phyloP scores from a whole-genome alignment of 2,113 vertebrate genomes.

The Pterocles burchelli region DNA sequence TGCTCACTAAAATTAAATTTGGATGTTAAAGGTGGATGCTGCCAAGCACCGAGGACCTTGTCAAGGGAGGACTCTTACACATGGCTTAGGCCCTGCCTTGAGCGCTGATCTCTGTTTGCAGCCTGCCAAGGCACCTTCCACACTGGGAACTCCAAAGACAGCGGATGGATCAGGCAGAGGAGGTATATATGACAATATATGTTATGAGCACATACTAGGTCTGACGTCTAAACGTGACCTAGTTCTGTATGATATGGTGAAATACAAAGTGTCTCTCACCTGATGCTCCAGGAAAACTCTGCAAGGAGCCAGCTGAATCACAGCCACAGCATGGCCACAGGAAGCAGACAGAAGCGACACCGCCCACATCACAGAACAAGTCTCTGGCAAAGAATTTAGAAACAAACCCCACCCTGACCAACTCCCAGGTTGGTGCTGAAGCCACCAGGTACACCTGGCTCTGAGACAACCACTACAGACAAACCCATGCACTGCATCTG shows the following conservation, averaged over 20 bases:
- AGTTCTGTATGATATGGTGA: background rate
- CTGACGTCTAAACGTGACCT: background rate
- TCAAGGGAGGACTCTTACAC: background rate
- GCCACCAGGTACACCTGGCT: background rate
- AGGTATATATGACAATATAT: background rate
- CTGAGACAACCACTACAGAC: accelerated
- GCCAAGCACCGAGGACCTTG: background rate
- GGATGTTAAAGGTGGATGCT: background rate
- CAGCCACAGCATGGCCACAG: accelerated
- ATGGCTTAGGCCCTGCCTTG: background rate
- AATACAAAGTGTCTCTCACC: background rate
- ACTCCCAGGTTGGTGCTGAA: background rate
- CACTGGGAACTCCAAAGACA: background rate
- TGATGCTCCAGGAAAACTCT: background rate
- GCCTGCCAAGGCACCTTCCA: background rate
- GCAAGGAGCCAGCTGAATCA: background rate
- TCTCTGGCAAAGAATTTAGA: background rate
- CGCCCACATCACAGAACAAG: background rate
- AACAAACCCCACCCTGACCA: background rate
- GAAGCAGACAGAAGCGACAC: accelerated
- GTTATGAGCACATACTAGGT: background rate
- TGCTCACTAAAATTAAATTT: background rate
- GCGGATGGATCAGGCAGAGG: accelerated
- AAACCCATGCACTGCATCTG: background rate
- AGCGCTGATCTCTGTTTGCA: background rate